Base-by-base conservation (phyloP, 1,140 invertebrate species). In the Lasioglossum albipes region DNA sequence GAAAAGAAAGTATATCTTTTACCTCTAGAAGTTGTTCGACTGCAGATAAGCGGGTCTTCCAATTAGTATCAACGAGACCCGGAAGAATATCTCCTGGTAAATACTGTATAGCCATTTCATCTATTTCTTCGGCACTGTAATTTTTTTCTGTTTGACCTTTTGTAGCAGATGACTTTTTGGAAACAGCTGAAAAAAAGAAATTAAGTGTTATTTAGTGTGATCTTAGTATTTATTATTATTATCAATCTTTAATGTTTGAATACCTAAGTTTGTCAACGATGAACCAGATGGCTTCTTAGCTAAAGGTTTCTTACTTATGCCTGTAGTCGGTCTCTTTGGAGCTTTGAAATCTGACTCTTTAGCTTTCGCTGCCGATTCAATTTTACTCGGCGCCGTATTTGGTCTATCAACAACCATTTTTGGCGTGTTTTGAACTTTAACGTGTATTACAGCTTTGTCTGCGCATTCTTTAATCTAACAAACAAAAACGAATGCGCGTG, bases 391-490 rank as follows among this genome's bases (percentile, higher is more conserved):
- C 0, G 94, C 94, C 52, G 94, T 92, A 76, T 92, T 89, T 87
- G 96, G 85, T 87, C 95, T 91, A 93, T 96, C 92, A 3, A 80
- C 83, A 72, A 70, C 75, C 16, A 90, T 79, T 93, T 95, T 95
- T 96, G 86, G 89, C 0, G 93, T 79, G 68, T 94, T 94, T 0
- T 94, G 88, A 18, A 96, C 91, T 93, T 97, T 97, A 1, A 96
- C 95, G 74, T 95, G 92, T 79, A 99, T 96, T 16, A 98, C 97
- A 27, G 97, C 98, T 92, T 98, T 99, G 42, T 99, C 97, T 87
- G 96, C 96, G 89, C 95, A 97, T 91, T 99, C 99, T 92, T 99
- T 98, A 22, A 99, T 98, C 94, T 96, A 84, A 76, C 76, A 84
- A 62, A 22, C 10, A 9, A 18, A 18, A 85, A 78, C 31, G 42